Base-by-base conservation (phyloP, 2,113 vertebrate genomes). In the Deroptyus accipitrinus region DNA sequence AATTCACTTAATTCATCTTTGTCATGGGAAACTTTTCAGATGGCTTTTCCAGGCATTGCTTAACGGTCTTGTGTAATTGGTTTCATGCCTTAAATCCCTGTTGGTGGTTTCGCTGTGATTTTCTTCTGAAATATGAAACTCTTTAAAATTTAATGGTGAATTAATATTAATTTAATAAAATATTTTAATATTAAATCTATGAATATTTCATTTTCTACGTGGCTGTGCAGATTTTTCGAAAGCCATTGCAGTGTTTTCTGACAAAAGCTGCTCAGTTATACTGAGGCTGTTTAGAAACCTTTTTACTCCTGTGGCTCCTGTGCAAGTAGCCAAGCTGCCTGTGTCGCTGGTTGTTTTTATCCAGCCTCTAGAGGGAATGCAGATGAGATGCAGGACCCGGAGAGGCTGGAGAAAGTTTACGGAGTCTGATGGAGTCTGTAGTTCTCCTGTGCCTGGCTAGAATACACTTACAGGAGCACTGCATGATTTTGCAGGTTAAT, bases 131-230 rank as follows among this genome's bases (percentile, higher is more conserved):
- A 97, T 97, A 97, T 92, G 96, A 97, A 97, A 92, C 94, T 92
- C 63, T 96, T 97, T 95, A 97, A 98, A 97, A 86, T 95, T 97
- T 97, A 96, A 97, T 97, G 57, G 24, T 96, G 93, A 93, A 96
- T 97, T 96, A 98, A 97, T 97, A 97, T 98, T 97, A 97, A 98
- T 98, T 98, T 97, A 97, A 97, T 97, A 30, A 97, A 97, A 95
- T 97, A 96, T 96, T 97, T 97, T 96, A 97, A 96, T 97, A 95
- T 96, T 92, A 95, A 64, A 90, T 52, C 17, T 76, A 97, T 98
- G 93, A 97, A 97, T 98, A 96, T 97, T 98, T 98, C 54, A 97
- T 98, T 68, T 96, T 67, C 85, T 93, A 51, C 81, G 73, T 67
- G 92, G 96, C 92, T 93, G 54, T 81, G 92, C 73, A 94, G 94